Evolutionary conservation across 2,797 vertebrate genomes (phyloP).

Genomic region (Bucorvus abyssinicus): DNA sequence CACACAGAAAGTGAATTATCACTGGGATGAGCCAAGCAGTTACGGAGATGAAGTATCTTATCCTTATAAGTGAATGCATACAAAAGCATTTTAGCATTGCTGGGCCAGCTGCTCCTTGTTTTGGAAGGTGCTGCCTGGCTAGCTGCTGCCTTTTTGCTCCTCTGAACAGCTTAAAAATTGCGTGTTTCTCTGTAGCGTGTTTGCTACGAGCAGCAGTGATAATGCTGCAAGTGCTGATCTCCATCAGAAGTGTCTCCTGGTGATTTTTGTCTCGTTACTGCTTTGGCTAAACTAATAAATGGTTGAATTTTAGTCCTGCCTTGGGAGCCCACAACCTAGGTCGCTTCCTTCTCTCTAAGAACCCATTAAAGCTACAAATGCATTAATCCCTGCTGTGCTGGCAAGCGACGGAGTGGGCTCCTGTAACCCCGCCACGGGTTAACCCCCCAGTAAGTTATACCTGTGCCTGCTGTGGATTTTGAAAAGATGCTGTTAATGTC

Average conservation of each 20-base stretch:
- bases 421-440: neutral
- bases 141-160: constrained; percentile 28
- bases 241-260: neutral
- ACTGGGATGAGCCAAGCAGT: constrained; percentile 40
- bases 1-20: constrained; percentile 39
- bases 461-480: neutral
- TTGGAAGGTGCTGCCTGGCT: constrained; percentile 13
- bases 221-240: neutral
- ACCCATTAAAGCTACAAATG: neutral
- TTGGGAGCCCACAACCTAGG: neutral
- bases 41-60: constrained; percentile 32
- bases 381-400: neutral
- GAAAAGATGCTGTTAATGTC: neutral
- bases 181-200: neutral
- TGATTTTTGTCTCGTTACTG: neutral
- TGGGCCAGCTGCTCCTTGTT: neutral
- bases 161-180: neutral
- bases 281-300: neutral
- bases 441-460: neutral
- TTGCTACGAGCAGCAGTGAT: neutral
- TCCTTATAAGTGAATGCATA: constrained; percentile 50
- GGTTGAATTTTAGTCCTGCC: neutral
- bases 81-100: neutral
- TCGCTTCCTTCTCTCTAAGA: neutral
- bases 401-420: neutral